phyloP scores from a whole-genome alignment of 92 coral and sea anemone genomes.

The Porites lobata region DNA sequence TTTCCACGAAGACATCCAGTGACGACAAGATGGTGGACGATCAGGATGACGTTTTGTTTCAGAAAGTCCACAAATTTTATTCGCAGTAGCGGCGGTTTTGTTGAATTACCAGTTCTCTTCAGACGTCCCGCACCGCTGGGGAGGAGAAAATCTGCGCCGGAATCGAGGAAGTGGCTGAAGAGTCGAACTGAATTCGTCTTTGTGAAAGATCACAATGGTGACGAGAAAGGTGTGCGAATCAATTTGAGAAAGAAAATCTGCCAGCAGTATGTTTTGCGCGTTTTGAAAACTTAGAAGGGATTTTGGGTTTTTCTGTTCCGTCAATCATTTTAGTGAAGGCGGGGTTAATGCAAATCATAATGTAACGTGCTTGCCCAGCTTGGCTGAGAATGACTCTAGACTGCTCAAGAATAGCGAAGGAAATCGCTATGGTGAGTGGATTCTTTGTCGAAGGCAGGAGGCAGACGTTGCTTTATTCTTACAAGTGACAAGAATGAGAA shows the following conservation, averaged over 20 bases:
- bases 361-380: too few species aligned
- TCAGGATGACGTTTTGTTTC: neutral
- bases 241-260: conserved; percentile 44
- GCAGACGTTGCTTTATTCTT: too few species aligned
- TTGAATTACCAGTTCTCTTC: conserved; percentile 14
- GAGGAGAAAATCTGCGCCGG: neutral
- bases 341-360: too few species aligned
- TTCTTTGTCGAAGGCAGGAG: too few species aligned
- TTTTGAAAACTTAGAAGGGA: too few species aligned
- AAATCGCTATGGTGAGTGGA: too few species aligned
- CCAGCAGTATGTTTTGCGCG: conserved; percentile 9
- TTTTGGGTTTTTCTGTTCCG: too few species aligned
- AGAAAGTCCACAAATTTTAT: conserved; percentile 49
- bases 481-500: too few species aligned
- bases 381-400: too few species aligned
- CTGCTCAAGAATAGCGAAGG: too few species aligned
- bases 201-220: conserved; percentile 35
- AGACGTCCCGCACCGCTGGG: conserved; percentile 30
- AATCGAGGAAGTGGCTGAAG: conserved; percentile 25
- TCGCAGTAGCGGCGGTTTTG: conserved; percentile 34
- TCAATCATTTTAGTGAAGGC: neutral
- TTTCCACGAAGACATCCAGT: too few species aligned
- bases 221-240: conserved; percentile 30
- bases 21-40: conserved; percentile 11
- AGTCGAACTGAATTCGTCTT: conserved; percentile 10